Conservation (phyloP, 2,113 vertebrate species). For the Dasyornis broadbenti region DNA sequence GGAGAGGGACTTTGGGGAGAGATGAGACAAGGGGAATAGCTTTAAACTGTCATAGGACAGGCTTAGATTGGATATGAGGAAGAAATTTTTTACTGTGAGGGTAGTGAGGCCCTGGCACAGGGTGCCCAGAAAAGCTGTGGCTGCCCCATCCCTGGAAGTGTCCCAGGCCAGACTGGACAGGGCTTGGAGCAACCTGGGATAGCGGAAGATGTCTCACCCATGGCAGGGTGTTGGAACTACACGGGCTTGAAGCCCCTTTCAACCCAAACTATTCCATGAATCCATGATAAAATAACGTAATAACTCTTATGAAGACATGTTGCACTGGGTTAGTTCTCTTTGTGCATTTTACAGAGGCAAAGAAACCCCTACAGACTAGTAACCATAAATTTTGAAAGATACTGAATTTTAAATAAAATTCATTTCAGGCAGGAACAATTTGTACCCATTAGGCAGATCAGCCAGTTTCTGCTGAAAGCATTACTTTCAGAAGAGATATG, state of each 20-base stretch:
- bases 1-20: neutral
- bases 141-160: neutral
- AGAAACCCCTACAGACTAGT: neutral
- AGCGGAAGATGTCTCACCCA: neutral
- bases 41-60: neutral
- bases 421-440: constrained; percentile 27
- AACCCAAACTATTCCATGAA: neutral
- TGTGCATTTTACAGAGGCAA: neutral
- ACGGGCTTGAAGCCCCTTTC: neutral
- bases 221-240: neutral
- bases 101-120: neutral
- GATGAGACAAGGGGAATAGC: neutral
- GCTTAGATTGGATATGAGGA: neutral
- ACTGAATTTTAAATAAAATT: constrained; percentile 47
- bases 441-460: constrained; percentile 37
- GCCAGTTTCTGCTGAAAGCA: neutral
- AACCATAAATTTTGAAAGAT: constrained; percentile 35
- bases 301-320: neutral
- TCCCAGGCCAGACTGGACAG: neutral
- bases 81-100: neutral
- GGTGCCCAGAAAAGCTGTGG: neutral
- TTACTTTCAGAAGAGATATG: constrained; percentile 24
- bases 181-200: neutral
- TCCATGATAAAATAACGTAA: neutral
- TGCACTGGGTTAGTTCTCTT: neutral